Base-by-base conservation (phyloP, 2,113 vertebrate genomes). In the Brachirus orientalis region DNA sequence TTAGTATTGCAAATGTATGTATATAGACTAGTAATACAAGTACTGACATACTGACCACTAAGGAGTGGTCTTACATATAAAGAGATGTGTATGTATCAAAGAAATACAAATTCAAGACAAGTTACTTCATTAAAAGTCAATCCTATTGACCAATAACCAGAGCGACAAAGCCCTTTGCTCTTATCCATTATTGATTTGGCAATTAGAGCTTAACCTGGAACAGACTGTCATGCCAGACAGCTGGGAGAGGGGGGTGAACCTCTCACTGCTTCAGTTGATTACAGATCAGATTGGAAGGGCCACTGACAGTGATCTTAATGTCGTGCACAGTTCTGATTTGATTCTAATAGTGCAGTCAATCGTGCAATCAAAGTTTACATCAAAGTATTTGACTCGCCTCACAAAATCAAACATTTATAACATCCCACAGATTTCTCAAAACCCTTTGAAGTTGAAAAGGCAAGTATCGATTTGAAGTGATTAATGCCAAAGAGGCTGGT, bases 401-500 rank as follows among this genome's bases (percentile, higher is more conserved):
- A 63, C 64, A 64, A 83, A 84, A 89, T 89, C 53, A 84, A 89
- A 88, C 75, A 91, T 86, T 87, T 78, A 87, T 86, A 80, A 63
- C 80, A 80, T 76, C 75, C 72, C 56, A 68, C 50, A 69, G 59
- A 79, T 80, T 75, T 83, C 59, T 75, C 38, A 78, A 70, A 78
- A 72, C 54, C 72, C 87, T 89, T 88, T 86, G 84, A 89, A 83
- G 89, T 85, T 64, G 41, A 77, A 63, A 80, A 65, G 65, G 55
- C 70, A 79, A 80, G 72, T 43, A 67, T 85, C 54, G 63, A 72
- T 84, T 77, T 77, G 56, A 73, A 79, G 48, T 46, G 46, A 66
- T 77, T 37, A 68, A 80, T 69, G 68, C 69, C 77, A 58, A 47
- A 20, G 50, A 72, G 59, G 47, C 17, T 17, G 1, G 43, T 55